Evolutionary conservation across 2,888 invertebrate species (phyloP).

Genomic region (Magallana nippona): DNA sequence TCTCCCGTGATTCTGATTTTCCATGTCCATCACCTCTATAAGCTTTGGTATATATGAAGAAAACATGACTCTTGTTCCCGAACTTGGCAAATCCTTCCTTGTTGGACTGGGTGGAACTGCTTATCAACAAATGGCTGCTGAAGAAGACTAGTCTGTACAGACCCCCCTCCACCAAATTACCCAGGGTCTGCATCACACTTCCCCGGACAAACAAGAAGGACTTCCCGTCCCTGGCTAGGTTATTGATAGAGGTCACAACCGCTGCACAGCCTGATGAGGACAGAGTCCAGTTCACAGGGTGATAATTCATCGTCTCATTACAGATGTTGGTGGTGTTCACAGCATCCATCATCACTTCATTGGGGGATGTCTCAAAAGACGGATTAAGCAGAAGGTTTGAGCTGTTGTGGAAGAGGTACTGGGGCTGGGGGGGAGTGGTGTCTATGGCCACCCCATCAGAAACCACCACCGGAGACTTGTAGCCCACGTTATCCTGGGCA

Average conservation of each 20-base stretch:
- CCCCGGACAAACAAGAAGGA: constrained; percentile 49
- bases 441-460: constrained; percentile 63
- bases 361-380: constrained; percentile 47
- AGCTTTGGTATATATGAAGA: constrained; percentile 46
- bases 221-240: constrained; percentile 44
- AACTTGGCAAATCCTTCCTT: constrained; percentile 47
- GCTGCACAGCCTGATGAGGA: constrained; percentile 26
- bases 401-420: constrained; percentile 42
- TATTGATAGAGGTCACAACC: constrained; percentile 42
- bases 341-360: constrained; percentile 4
- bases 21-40: constrained; percentile 42
- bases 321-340: constrained; percentile 47
- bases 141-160: constrained; percentile 47
- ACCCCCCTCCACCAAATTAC: background rate
- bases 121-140: constrained; percentile 34
- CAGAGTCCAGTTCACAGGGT: constrained; percentile 40
- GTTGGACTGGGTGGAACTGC: constrained; percentile 37
- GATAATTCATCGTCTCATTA: constrained; percentile 33
- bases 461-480: constrained; percentile 50
- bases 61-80: constrained; percentile 45
- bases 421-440: constrained; percentile 52
- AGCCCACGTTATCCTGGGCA: constrained; percentile 59
- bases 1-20: background rate
- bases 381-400: constrained; percentile 50
- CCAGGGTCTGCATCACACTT: constrained; percentile 41